A percentile compares a stretch with the other conserved stretches of the same genome.
Evolutionary conservation across 2,888 invertebrate species (phyloP).

Genomic region (Spodoptera littoralis): DNA sequence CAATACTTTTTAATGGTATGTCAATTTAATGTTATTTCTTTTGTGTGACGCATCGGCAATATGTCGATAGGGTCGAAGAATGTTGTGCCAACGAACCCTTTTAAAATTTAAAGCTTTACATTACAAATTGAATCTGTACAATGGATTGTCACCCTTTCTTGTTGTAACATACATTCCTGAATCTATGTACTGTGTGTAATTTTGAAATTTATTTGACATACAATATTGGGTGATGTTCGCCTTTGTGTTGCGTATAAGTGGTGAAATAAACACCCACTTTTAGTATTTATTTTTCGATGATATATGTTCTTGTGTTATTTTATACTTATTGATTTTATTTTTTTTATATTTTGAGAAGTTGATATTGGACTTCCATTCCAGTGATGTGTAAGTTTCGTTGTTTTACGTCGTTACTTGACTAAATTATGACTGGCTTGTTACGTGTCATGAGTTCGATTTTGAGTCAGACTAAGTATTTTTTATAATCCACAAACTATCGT

Average conservation of each 20-base stretch:
- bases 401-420: no score
- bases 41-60: slow-evolving; percentile 83
- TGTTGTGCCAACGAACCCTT: slow-evolving; percentile 81
- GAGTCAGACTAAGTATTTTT: no score
- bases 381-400: no score
- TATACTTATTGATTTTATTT: no score
- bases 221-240: slow-evolving; percentile 57
- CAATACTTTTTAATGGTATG: slow-evolving; percentile 87
- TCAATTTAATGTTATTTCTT: slow-evolving; percentile 86
- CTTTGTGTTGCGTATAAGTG: slow-evolving; percentile 52
- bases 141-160: slow-evolving; percentile 72
- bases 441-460: no score
- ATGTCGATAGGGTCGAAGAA: slow-evolving; percentile 84
- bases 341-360: no score
- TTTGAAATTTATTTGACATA: slow-evolving; percentile 74
- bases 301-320: background rate
- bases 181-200: slow-evolving; percentile 72
- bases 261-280: slow-evolving; percentile 49
- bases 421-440: no score
- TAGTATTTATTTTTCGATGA: slow-evolving; percentile 24
- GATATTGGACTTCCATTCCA: no score
- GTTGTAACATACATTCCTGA: slow-evolving; percentile 65
- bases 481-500: no score
- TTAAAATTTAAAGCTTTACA: slow-evolving; percentile 84
- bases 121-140: slow-evolving; percentile 85